Evolutionary conservation across 2,113 vertebrate genomes (phyloP).

Genomic region (Lutjanus erythropterus): DNA sequence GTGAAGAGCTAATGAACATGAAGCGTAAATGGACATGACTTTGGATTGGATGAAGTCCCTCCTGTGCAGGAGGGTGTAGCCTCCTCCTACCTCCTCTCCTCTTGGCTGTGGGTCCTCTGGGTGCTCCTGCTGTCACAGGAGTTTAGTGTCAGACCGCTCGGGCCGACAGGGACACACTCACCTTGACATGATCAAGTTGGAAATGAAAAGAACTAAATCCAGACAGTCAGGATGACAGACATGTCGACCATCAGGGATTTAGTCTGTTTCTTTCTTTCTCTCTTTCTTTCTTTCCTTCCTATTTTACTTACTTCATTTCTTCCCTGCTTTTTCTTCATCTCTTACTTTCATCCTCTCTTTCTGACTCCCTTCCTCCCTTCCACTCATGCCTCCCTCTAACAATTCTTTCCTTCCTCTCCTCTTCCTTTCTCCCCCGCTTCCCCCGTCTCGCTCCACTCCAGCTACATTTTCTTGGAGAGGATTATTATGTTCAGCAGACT

Average conservation of each 20-base stretch:
- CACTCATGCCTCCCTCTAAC: neutral
- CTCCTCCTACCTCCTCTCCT: conserved; percentile 19
- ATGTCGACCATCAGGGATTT: conserved; percentile 34
- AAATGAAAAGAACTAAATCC: conserved; percentile 61
- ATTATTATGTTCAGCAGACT: conserved; percentile 55
- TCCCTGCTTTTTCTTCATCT: too few species aligned
- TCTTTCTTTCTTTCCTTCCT: neutral
- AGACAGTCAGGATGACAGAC: conserved; percentile 48
- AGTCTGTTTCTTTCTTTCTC: neutral
- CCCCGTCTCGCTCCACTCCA: neutral
- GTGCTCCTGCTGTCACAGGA: conserved; percentile 73
- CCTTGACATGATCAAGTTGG: conserved; percentile 69
- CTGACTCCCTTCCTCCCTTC: neutral
- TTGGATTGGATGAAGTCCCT: neutral
- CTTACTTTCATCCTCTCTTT: neutral
- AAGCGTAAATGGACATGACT: neutral
- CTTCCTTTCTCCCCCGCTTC: neutral
- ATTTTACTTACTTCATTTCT: neutral
- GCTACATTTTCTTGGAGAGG: conserved; percentile 53
- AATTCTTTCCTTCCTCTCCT: neutral
- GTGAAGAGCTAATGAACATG: neutral
- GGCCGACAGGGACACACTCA: conserved; percentile 53
- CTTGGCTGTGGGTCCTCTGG: conserved; percentile 63
- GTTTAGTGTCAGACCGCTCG: conserved; percentile 55
- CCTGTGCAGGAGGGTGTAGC: conserved; percentile 8